phyloP scores from a whole-genome alignment of 2,113 vertebrate genomes.

The Laticauda colubrina region DNA sequence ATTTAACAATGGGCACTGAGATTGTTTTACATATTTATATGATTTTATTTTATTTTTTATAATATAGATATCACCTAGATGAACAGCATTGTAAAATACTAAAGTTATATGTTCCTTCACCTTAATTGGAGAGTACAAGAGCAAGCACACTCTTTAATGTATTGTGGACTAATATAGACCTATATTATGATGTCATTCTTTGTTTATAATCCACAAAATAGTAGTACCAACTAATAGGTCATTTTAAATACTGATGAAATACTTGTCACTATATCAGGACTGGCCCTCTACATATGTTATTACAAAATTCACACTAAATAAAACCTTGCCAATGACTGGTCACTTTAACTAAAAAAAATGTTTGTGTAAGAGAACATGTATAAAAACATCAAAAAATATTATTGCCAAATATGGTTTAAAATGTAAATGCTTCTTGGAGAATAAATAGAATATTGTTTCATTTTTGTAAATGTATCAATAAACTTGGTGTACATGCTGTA shows the following conservation, averaged over 20 bases:
- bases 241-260: conserved; percentile 52
- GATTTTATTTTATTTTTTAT: conserved; percentile 81
- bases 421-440: conserved; percentile 57
- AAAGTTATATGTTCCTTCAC: conserved; percentile 73
- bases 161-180: conserved; percentile 65
- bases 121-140: conserved; percentile 71
- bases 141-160: conserved; percentile 57
- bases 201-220: conserved; percentile 54
- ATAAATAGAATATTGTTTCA: conserved; percentile 36
- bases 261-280: conserved; percentile 57
- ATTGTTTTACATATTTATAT: conserved; percentile 80
- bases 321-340: conserved; percentile 24
- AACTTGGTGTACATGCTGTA: conserved; percentile 57
- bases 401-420: conserved; percentile 49
- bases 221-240: conserved; percentile 54
- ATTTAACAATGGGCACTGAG: conserved; percentile 78
- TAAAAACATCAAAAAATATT: conserved; percentile 40
- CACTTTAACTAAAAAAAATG: conserved; percentile 24
- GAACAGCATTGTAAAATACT: conserved; percentile 78
- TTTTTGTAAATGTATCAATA: conserved; percentile 64
- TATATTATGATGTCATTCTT: conserved; percentile 59
- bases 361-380: conserved; percentile 47
- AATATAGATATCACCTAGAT: conserved; percentile 79
- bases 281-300: conserved; percentile 32
- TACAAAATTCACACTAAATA: conserved; percentile 29